Conservation (phyloP, 2,797 vertebrate genomes). For the Lagocephalus sceleratus region DNA sequence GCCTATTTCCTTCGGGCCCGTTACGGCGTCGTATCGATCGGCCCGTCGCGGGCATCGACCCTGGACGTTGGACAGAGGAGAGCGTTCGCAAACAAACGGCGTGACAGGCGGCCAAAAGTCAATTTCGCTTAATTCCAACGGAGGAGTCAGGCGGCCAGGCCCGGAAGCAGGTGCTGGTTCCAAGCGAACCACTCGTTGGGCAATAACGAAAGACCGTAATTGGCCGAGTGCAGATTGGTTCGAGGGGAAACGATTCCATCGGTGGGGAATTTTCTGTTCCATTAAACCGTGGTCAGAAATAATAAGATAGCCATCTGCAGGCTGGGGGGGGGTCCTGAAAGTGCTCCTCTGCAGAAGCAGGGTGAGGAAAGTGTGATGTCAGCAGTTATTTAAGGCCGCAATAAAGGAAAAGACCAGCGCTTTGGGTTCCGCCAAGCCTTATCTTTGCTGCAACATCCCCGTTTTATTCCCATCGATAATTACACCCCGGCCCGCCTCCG, state of each 20-base stretch:
- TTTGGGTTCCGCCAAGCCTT: too few species aligned
- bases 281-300: slow-evolving; percentile 69
- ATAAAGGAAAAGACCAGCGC: too few species aligned
- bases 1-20: slow-evolving; percentile 18
- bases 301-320: slow-evolving; percentile 62
- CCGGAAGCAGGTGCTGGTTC: slow-evolving; percentile 42
- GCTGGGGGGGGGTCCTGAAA: slow-evolving; percentile 10
- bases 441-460: not conserved
- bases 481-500: slow-evolving; percentile 5
- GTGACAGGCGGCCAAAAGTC: slow-evolving; percentile 59
- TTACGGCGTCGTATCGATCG: slow-evolving; percentile 52
- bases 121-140: slow-evolving; percentile 67
- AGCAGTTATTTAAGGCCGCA: slow-evolving; percentile 3
- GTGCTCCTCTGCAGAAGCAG: slow-evolving; percentile 7
- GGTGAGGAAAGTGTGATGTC: slow-evolving; percentile 7
- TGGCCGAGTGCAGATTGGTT: slow-evolving; percentile 61
- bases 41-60: slow-evolving; percentile 36
- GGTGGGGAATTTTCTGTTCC: slow-evolving; percentile 65
- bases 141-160: slow-evolving; percentile 50
- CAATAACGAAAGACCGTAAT: slow-evolving; percentile 67
- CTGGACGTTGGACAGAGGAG: slow-evolving; percentile 51
- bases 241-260: slow-evolving; percentile 28
- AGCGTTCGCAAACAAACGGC: slow-evolving; percentile 39
- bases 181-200: slow-evolving; percentile 54
- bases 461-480: not conserved